These are phyloP conservation scores for Sphenopsis melanotis DNA, from an alignment of 2,797 vertebrate genomes.

Conservation along the genomic window DNA sequence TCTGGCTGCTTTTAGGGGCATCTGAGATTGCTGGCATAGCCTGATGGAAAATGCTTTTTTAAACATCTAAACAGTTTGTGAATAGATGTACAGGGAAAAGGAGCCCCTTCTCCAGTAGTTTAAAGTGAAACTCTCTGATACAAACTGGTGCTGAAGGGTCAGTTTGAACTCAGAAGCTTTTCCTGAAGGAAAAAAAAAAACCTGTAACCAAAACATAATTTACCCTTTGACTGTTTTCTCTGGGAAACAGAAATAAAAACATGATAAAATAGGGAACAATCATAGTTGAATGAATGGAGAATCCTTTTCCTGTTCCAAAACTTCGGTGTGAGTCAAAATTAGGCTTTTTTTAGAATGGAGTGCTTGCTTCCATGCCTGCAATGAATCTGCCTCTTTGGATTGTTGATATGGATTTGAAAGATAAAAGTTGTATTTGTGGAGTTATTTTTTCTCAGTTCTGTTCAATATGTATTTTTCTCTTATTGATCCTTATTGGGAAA, in stretches of 20 bases:
- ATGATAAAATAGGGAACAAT: background rate
- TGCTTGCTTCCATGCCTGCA: background rate
- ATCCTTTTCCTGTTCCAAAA: background rate
- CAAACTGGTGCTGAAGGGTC: background rate
- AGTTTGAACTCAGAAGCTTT: background rate
- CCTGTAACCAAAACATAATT: background rate
- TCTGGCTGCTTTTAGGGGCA: background rate
- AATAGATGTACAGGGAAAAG: background rate
- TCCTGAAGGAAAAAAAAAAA: background rate
- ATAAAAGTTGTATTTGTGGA: background rate
- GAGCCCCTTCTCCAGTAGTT: background rate
- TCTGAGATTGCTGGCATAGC: background rate
- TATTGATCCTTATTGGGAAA: conserved; percentile 16
- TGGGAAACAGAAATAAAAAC: background rate
- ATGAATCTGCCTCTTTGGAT: background rate
- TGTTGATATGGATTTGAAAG: background rate
- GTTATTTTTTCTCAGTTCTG: background rate
- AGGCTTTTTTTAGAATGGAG: background rate
- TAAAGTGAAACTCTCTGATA: background rate
- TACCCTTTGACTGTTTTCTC: background rate
- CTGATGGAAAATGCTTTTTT: background rate
- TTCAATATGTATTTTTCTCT: background rate
- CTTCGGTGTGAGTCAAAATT: background rate
- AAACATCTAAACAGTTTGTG: background rate
- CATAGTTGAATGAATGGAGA: background rate